These are phyloP conservation scores for Lathamus discolor DNA, from an alignment of 2,113 vertebrate species.

Conservation along the genomic window DNA sequence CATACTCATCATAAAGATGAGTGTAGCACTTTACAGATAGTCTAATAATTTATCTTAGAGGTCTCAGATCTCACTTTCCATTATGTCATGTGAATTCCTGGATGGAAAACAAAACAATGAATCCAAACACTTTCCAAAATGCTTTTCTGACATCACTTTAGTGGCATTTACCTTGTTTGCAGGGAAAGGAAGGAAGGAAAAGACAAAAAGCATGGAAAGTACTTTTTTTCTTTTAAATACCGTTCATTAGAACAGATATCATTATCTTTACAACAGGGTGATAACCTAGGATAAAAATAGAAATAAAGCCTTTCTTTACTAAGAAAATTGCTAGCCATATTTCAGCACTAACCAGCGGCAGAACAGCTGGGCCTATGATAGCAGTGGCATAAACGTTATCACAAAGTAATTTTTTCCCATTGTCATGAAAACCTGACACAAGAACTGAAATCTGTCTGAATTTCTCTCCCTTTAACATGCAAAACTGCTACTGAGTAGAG, in stretches of 20 bases:
- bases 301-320: background rate
- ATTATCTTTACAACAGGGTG: background rate
- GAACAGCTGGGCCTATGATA: background rate
- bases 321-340: background rate
- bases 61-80: background rate
- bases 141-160: background rate
- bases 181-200: conserved; percentile 22
- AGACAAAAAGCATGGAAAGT: background rate
- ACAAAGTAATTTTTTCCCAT: background rate
- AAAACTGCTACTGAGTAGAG: background rate
- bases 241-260: background rate
- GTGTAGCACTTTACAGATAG: background rate
- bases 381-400: background rate
- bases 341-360: conserved; percentile 4
- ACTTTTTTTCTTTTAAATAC: background rate
- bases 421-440: background rate
- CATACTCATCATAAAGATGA: conserved; percentile 32
- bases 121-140: background rate
- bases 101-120: conserved; percentile 15
- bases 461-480: background rate
- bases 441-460: background rate
- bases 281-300: conserved; percentile 1
- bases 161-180: background rate
- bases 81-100: conserved; percentile 13
- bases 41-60: background rate